Evolutionary conservation across 2,113 vertebrate species (phyloP).

Genomic region (Eudyptes chrysolophus): DNA sequence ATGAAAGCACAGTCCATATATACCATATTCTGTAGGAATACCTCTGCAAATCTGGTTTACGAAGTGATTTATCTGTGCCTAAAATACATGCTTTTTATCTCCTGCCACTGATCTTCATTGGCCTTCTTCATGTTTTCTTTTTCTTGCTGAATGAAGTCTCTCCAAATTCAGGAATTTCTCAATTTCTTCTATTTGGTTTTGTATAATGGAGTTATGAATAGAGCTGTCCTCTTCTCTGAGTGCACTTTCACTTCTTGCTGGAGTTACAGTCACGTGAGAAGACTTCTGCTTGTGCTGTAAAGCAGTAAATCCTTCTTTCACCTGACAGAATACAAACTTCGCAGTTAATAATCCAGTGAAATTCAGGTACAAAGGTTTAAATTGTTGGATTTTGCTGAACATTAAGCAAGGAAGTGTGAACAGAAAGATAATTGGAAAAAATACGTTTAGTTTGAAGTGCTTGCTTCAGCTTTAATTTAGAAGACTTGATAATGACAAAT

Average conservation of each 20-base stretch:
- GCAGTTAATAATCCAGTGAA: neutral
- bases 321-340: slow-evolving; percentile 43
- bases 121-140: slow-evolving; percentile 70
- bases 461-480: neutral
- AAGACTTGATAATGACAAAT: neutral
- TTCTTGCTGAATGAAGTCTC: slow-evolving; percentile 51
- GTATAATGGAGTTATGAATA: neutral
- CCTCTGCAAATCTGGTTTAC: neutral
- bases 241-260: neutral
- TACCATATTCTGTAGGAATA: neutral
- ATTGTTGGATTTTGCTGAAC: neutral
- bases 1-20: neutral
- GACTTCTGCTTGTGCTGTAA: neutral
- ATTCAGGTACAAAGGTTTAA: neutral
- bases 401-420: neutral
- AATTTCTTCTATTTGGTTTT: slow-evolving; percentile 54
- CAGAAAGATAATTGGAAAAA: neutral
- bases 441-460: neutral
- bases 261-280: neutral
- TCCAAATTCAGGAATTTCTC: slow-evolving; percentile 66
- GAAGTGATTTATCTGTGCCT: neutral
- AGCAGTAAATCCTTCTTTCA: slow-evolving; percentile 23
- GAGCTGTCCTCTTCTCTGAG: neutral
- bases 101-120: neutral
- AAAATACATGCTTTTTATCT: neutral